Evolutionary conservation across 2,113 vertebrate genomes (phyloP), one percentile per base, ranked within the genome.

Genomic region (Zingel zingel): DNA sequence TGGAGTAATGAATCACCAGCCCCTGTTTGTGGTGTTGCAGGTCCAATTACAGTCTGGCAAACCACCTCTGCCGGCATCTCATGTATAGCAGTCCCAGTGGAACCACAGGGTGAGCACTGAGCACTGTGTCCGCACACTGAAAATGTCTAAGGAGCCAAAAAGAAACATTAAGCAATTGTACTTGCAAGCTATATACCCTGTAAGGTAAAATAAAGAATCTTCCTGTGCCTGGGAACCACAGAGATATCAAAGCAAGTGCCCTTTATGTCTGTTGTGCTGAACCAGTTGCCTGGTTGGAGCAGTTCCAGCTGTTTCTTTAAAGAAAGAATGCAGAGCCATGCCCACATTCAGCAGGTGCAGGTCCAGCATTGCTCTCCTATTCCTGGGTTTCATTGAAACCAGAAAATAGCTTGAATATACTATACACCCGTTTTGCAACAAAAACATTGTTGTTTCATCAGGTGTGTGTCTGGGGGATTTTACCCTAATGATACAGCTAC

Each of bases 381-480:
- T 54, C 30, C 5, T 56, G 64, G 53, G 64, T 80, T 82, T 67
- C 19, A 58, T 66, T 30, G n/a, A 84, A 64, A 78, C 51, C 53
- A 74, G 18, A 70, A 66, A 50, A 76, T 59, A 61, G 39, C 50
- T 58, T 21, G 2, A 85, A 21, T 59, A 30, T 36, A 33, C 43
- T 64, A n/a, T 10, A 3, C 39, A 11, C 39, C 39, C 10, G 5
- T 53, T 83, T 70, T 61, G 76, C 76, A 84, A 88, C 62, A 89
- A 84, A 66, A 90, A 87, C 81, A 89, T 70, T 50, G 70, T 57
- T 77, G 88, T 91, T 91, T 89, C 78, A 86, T 90, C 85, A 88
- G 79, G 48, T 79, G 45, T 43, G 56, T 79, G 63, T 88, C 85
- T 57, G 61, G 78, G 74, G 74, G 85, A 86, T 83, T 43, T 79